These are phyloP conservation scores for Sapayoa aenigma DNA, from an alignment of 2,113 vertebrate genomes.

Conservation along the genomic window DNA sequence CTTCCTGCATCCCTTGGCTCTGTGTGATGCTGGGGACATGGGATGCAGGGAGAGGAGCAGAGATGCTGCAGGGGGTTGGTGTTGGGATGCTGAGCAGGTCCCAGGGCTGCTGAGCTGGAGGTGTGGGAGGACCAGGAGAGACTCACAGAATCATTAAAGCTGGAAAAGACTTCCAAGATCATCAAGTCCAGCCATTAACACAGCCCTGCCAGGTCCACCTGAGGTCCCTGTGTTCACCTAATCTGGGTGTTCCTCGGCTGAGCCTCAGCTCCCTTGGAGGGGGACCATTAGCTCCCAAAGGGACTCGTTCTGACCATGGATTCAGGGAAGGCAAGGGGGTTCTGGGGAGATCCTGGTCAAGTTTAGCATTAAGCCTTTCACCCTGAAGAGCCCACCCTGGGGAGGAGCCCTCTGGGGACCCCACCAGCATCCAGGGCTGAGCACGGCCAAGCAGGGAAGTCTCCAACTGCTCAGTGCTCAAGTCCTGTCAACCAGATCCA, in stretches of 20 bases:
- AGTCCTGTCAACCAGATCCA: neutral
- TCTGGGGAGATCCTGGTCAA: neutral
- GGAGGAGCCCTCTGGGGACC: neutral
- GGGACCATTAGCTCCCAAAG: neutral
- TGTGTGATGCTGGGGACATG: fast-evolving
- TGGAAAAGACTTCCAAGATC: neutral
- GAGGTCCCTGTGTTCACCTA: fast-evolving
- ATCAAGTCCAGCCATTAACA: fast-evolving
- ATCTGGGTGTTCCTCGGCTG: neutral
- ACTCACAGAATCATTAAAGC: neutral
- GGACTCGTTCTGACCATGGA: neutral
- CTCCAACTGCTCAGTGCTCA: neutral
- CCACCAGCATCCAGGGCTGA: neutral
- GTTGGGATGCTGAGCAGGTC: neutral
- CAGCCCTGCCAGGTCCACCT: neutral
- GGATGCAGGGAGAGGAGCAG: neutral
- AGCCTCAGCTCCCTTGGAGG: neutral
- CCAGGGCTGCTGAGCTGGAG: neutral
- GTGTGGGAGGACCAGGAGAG: neutral
- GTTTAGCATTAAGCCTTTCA: neutral
- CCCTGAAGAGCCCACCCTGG: neutral
- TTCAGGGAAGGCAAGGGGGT: neutral
- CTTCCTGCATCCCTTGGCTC: neutral
- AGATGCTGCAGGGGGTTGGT: fast-evolving
- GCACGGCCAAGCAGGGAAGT: fast-evolving